Base-by-base conservation (phyloP, 1,140 invertebrate genomes). In the Tetramorium alpestre region DNA sequence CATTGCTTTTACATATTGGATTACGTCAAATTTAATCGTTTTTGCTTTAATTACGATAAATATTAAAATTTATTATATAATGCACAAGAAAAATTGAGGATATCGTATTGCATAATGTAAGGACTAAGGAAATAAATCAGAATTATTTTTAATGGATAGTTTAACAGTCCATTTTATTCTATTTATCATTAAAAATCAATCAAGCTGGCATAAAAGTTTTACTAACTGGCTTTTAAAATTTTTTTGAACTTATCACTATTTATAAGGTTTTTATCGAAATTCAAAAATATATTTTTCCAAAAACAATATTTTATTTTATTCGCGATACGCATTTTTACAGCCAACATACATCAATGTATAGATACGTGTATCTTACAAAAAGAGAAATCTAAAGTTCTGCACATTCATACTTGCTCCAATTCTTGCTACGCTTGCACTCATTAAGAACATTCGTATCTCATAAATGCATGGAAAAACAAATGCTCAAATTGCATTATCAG, bases 231-330 rank as follows among this genome's bases (percentile, higher is more conserved):
- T 51, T 3, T 56, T 11, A 25, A 56, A 70, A 13, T 18, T 49
- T 33, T 49, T 11, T 49, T n/a, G 5, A 25, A 33, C 6, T 22
- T 51, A 49, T 41, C 4, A 28, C 2, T 28, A 58, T 28, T 62
- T 51, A 22, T 22, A 51, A 44, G 4, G 47, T 72, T 4, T 47
- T 41, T 85, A 33, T 33, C 10, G 33, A 73, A 28, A 13, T 62
- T 67, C 13, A 28, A 38, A 49, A 38, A 54, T 49, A 18, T 38
- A 38, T 56, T 73, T 13, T 38, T 56, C 38, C 22, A 10, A 4
- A 51, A 54, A 54, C 28, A 85, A 60, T 62, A 6, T 77, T 18
- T 49, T 22, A 22, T 22, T 67, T 85, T 64, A 85, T 85, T 41
- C 18, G 11, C 4, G 8, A 13, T 67, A 33, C 11, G 8, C 28